Evolutionary conservation across 1,140 invertebrate genomes (phyloP).

Genomic region (Homarus americanus): DNA sequence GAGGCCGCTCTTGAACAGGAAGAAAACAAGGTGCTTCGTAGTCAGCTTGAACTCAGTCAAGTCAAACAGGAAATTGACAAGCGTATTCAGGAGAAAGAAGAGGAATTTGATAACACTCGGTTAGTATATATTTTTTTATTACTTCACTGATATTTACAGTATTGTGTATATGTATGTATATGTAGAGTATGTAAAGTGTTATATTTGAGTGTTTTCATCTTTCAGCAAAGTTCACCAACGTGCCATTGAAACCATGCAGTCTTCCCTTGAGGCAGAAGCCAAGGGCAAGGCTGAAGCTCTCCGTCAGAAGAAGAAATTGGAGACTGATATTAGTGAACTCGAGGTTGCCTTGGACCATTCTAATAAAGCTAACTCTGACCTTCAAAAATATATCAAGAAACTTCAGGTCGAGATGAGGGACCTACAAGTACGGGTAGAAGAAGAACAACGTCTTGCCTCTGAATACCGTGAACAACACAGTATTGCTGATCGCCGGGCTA

Average conservation of each 20-base stretch:
- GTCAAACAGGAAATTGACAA: constrained; percentile 63
- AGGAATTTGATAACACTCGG: constrained; percentile 82
- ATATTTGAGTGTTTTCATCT: background rate
- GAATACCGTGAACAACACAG: constrained; percentile 80
- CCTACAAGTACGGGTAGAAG: constrained; percentile 82
- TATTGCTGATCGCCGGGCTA: constrained; percentile 79
- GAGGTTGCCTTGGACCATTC: constrained; percentile 80
- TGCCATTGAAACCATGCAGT: constrained; percentile 82
- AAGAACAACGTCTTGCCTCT: constrained; percentile 78
- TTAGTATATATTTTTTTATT: constrained; percentile 78
- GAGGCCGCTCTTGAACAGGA: constrained; percentile 61
- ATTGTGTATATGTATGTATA: background rate
- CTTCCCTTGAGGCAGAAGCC: constrained; percentile 81
- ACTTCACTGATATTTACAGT: background rate
- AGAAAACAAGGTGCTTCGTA: constrained; percentile 62
- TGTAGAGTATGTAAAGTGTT: background rate
- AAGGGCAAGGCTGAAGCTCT: constrained; percentile 82
- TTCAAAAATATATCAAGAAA: constrained; percentile 83
- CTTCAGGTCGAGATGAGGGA: constrained; percentile 82
- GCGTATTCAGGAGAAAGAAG: constrained; percentile 65
- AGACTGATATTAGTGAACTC: constrained; percentile 82
- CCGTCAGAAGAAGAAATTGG: constrained; percentile 83
- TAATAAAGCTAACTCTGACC: constrained; percentile 82
- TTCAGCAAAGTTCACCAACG: constrained; percentile 81
- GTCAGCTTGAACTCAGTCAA: constrained; percentile 61